Percentiles rank a stretch among this genome's conserved stretches.
Evolutionary conservation across 2,888 invertebrate species (phyloP).

Genomic region (Hemithea aestivaria): DNA sequence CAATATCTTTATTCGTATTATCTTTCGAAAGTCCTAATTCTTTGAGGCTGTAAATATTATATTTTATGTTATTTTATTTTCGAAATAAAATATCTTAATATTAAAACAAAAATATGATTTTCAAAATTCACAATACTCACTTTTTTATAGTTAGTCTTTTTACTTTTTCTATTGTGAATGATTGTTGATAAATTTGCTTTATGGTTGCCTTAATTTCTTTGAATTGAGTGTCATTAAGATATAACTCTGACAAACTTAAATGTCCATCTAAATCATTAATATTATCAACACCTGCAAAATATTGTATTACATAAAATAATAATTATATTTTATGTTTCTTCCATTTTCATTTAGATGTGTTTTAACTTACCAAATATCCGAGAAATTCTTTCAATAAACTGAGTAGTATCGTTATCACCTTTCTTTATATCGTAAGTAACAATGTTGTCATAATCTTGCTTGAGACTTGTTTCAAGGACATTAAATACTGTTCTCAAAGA

Average conservation of each 20-base stretch:
- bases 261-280: conserved; percentile 27
- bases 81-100: no score
- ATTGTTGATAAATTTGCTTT: conserved; percentile 26
- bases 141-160: conserved; percentile 25
- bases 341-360: neutral
- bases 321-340: no score
- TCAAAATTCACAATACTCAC: no score
- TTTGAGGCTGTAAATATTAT: conserved; percentile 23
- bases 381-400: conserved; percentile 24
- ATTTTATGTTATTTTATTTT: no score
- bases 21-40: conserved; percentile 7
- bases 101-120: neutral
- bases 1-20: conserved; percentile 2
- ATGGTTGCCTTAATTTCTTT: conserved; percentile 29
- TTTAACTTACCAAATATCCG: conserved; percentile 30
- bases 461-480: conserved; percentile 39
- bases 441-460: conserved; percentile 33
- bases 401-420: conserved; percentile 18
- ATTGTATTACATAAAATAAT: no score
- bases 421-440: conserved; percentile 31
- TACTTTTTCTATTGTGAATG: conserved; percentile 26
- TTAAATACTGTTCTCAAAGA: conserved; percentile 32
- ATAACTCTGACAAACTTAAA: conserved; percentile 25
- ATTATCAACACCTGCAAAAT: conserved; percentile 27
- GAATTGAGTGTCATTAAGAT: conserved; percentile 22